A percentile compares a stretch with the other conserved stretches of the same genome.
These are phyloP conservation scores for Maniola hyperantus DNA, from an alignment of 2,888 invertebrate genomes.

Conservation along the genomic window DNA sequence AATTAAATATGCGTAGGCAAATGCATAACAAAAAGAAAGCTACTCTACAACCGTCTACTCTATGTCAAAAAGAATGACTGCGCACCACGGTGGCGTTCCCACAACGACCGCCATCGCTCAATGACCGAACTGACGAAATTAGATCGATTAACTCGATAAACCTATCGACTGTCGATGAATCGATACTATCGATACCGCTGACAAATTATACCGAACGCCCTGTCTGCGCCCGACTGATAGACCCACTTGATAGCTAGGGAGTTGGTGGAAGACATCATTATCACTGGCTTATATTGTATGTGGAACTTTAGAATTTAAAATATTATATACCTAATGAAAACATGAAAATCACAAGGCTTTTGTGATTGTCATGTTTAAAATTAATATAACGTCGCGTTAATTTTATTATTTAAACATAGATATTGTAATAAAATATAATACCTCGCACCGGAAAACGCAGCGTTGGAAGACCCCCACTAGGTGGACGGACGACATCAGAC, in stretches of 20 bases:
- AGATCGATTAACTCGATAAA: slow-evolving; percentile 81
- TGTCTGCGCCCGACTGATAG: slow-evolving; percentile 52
- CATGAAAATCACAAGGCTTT: too few species aligned
- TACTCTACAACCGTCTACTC: slow-evolving; percentile 46
- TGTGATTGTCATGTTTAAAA: too few species aligned
- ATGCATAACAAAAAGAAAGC: neutral
- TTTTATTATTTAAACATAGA: neutral
- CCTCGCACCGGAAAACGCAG: too few species aligned
- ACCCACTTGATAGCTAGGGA: slow-evolving; percentile 22
- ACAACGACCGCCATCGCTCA: slow-evolving; percentile 75
- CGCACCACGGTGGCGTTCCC: slow-evolving; percentile 78
- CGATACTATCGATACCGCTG: slow-evolving; percentile 73
- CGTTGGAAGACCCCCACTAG: too few species aligned
- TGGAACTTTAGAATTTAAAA: too few species aligned
- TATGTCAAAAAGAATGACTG: slow-evolving; percentile 64
- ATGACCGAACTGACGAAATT: slow-evolving; percentile 76
- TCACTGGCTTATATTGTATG: too few species aligned
- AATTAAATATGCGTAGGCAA: too few species aligned
- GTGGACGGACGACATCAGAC: too few species aligned
- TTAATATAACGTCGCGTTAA: too few species aligned
- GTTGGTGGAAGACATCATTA: neutral
- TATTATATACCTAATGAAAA: too few species aligned
- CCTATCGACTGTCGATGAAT: slow-evolving; percentile 64
- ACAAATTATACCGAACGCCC: slow-evolving; percentile 76
- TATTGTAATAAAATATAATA: too few species aligned